Percentiles rank a stretch among this genome's conserved stretches.
phyloP scores from a whole-genome alignment of 2,797 vertebrate genomes.

The Characodon lateralis region DNA sequence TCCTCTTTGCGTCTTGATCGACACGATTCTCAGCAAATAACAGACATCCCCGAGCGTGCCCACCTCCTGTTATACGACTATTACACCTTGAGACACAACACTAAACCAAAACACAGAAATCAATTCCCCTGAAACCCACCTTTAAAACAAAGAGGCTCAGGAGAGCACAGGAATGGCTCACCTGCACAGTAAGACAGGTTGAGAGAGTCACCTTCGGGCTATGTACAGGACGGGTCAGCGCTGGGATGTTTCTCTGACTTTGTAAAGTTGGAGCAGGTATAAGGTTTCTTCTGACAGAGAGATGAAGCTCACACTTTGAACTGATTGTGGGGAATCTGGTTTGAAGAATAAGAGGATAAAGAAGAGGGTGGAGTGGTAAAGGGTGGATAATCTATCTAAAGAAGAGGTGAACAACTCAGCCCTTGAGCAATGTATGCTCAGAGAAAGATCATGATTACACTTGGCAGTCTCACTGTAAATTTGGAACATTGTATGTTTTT shows the following conservation, averaged over 20 bases:
- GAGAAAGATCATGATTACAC: slow-evolving; percentile 39
- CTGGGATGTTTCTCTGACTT: slow-evolving; percentile 36
- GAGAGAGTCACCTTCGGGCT: slow-evolving; percentile 47
- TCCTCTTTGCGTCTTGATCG: slow-evolving; percentile 38
- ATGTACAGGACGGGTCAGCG: slow-evolving; percentile 52
- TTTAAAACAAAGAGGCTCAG: slow-evolving; percentile 34
- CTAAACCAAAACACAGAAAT: slow-evolving; percentile 31
- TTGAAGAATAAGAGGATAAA: slow-evolving; percentile 40
- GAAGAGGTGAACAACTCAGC: slow-evolving; percentile 16
- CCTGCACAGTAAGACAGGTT: slow-evolving; percentile 39
- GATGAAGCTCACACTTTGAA: slow-evolving; percentile 66
- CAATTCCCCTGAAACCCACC: background rate
- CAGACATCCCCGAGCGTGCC: slow-evolving; percentile 50
- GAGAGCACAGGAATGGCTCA: slow-evolving; percentile 7
- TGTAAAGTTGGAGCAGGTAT: slow-evolving; percentile 51
- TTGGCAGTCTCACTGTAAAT: slow-evolving; percentile 26
- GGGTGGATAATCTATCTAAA: slow-evolving; percentile 50
- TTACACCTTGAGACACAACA: slow-evolving; percentile 49
- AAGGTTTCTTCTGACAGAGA: slow-evolving; percentile 61
- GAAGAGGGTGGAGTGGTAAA: slow-evolving; percentile 29
- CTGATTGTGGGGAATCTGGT: slow-evolving; percentile 39
- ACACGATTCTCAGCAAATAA: slow-evolving; percentile 39
- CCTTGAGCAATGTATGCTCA: slow-evolving; percentile 33
- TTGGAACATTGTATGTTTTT: slow-evolving; percentile 33
- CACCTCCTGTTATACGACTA: slow-evolving; percentile 48